These are phyloP conservation scores for Xiphydria camelus DNA, from an alignment of 2,888 invertebrate genomes.

Conservation along the genomic window DNA sequence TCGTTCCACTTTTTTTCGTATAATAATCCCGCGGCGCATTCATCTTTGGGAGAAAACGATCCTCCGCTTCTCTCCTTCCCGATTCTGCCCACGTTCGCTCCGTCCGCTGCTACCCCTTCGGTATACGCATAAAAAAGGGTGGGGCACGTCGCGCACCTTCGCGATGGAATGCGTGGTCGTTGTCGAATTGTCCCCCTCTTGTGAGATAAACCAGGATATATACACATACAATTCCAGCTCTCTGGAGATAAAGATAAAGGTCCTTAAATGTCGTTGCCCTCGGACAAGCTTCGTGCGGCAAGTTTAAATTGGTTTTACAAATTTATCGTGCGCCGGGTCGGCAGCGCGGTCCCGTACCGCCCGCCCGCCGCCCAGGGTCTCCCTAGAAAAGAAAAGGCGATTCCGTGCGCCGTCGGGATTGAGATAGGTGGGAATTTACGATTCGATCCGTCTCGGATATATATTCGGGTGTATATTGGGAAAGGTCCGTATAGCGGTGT, in stretches of 20 bases:
- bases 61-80: no score
- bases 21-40: no score
- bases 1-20: no score
- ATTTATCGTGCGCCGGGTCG: conserved; percentile 30
- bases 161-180: not conserved
- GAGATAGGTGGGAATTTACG: conserved; percentile 36
- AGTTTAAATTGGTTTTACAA: conserved; percentile 38
- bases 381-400: conserved; percentile 22
- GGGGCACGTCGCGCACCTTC: not conserved
- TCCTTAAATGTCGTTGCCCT: conserved; percentile 17
- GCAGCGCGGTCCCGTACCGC: no score
- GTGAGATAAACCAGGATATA: conserved; percentile 1
- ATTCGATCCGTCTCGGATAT: conserved; percentile 29
- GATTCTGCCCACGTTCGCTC: no score
- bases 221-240: no score
- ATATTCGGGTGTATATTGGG: no score
- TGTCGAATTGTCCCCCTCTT: conserved; percentile 3
- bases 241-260: conserved; percentile 16
- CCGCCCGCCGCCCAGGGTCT: no score
- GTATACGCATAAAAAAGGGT: no score
- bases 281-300: conserved; percentile 16
- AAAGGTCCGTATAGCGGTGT: no score
- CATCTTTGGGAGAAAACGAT: no score
- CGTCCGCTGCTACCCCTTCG: no score
- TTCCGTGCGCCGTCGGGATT: conserved; percentile 21